Conservation (phyloP, 2,113 vertebrate species). For the Ictidomys tridecemlineatus region DNA sequence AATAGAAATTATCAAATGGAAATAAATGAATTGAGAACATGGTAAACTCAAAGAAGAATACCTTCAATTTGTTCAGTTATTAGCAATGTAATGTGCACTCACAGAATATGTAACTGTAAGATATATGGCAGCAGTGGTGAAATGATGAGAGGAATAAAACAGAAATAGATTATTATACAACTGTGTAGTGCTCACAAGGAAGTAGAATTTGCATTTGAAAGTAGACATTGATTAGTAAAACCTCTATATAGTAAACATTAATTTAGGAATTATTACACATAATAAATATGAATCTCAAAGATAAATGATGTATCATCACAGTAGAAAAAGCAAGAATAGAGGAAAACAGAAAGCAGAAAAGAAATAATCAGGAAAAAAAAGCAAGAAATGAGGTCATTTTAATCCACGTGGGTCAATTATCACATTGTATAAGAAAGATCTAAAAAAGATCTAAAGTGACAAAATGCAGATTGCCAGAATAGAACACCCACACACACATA, state of each 20-base stretch:
- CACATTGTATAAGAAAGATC: neutral
- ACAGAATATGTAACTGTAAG: neutral
- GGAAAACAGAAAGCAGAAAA: neutral
- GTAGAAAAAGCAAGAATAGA: neutral
- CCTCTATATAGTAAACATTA: neutral
- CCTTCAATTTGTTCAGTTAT: neutral
- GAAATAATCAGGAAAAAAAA: neutral
- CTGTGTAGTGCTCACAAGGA: neutral
- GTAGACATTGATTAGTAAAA: neutral
- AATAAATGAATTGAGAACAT: neutral
- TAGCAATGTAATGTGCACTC: neutral
- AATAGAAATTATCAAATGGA: neutral
- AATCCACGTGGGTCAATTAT: neutral
- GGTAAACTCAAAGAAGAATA: neutral
- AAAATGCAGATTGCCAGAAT: neutral
- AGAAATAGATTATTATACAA: neutral
- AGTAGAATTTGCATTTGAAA: neutral
- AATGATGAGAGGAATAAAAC: neutral
- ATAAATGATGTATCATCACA: neutral
- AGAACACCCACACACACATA: neutral
- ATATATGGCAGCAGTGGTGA: neutral
- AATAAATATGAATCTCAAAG: neutral
- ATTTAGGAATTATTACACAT: neutral
- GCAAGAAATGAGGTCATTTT: neutral
- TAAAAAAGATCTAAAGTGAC: neutral